Conservation (phyloP, 2,888 invertebrate species). For the Andrena camellia region DNA sequence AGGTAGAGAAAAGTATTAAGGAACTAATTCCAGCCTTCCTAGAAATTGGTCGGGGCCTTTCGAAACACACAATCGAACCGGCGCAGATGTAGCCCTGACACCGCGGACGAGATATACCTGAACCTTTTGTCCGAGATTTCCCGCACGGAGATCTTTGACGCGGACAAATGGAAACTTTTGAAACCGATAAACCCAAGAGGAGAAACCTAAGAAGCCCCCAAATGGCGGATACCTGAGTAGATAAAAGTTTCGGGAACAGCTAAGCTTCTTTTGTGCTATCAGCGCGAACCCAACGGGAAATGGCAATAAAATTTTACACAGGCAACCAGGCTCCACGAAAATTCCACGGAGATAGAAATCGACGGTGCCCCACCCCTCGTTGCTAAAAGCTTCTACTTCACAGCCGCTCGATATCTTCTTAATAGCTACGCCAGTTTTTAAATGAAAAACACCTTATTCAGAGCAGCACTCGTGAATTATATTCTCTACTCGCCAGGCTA, state of each 20-base stretch:
- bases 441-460: neutral
- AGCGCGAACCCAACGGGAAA: neutral
- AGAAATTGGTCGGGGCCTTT: conserved; percentile 72
- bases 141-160: conserved; percentile 48
- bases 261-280: conserved; percentile 8
- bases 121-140: conserved; percentile 62
- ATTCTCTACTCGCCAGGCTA: too few species aligned
- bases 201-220: conserved; percentile 15
- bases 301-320: neutral
- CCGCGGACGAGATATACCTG: conserved; percentile 58
- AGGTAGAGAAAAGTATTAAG: conserved; percentile 59
- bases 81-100: conserved; percentile 65
- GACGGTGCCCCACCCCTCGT: too few species aligned
- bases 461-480: neutral
- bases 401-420: too few species aligned
- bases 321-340: neutral
- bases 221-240: conserved; percentile 21
- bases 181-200: conserved; percentile 21
- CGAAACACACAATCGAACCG: conserved; percentile 65
- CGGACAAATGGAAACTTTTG: conserved; percentile 38
- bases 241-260: neutral
- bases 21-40: conserved; percentile 72
- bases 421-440: neutral
- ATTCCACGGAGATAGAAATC: neutral
- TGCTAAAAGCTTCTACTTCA: too few species aligned